phyloP scores from a whole-genome alignment of 2,797 vertebrate species.

The Sebastes cheni region DNA sequence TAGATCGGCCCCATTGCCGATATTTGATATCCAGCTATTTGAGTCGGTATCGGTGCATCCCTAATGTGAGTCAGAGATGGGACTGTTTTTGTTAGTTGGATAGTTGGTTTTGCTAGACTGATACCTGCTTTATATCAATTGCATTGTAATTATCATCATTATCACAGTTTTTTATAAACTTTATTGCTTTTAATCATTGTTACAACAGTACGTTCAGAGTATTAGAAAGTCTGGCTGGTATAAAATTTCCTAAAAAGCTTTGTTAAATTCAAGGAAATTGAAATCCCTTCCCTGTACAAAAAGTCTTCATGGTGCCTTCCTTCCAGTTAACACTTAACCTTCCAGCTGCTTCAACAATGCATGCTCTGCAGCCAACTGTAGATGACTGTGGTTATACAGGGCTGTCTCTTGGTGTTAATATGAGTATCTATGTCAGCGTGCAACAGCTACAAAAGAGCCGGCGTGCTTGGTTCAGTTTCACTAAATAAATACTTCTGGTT shows the following conservation, averaged over 20 bases:
- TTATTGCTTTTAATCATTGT: neutral
- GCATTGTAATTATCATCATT: neutral
- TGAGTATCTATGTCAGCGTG: neutral
- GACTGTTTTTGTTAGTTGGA: neutral
- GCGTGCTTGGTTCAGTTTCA: slow-evolving; percentile 9
- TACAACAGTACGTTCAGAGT: neutral
- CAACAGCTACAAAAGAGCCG: neutral
- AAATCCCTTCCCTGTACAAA: neutral
- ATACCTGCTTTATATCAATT: neutral
- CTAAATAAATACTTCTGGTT: slow-evolving; percentile 31
- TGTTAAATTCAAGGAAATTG: neutral
- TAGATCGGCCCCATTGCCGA: too few relatives aligned
- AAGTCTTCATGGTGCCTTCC: neutral
- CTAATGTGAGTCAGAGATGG: neutral
- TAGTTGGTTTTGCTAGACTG: neutral
- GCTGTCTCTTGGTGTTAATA: slow-evolving; percentile 25
- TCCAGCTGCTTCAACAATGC: neutral
- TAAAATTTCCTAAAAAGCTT: neutral
- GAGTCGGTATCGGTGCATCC: too few relatives aligned
- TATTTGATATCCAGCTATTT: too few relatives aligned
- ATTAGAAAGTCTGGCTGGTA: neutral
- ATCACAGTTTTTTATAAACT: neutral
- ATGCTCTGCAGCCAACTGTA: neutral
- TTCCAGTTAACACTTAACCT: slow-evolving; percentile 19
- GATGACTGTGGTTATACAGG: neutral